Conservation (phyloP, 2,797 vertebrate genomes). For the Xiphorhynchus erythropygius region DNA sequence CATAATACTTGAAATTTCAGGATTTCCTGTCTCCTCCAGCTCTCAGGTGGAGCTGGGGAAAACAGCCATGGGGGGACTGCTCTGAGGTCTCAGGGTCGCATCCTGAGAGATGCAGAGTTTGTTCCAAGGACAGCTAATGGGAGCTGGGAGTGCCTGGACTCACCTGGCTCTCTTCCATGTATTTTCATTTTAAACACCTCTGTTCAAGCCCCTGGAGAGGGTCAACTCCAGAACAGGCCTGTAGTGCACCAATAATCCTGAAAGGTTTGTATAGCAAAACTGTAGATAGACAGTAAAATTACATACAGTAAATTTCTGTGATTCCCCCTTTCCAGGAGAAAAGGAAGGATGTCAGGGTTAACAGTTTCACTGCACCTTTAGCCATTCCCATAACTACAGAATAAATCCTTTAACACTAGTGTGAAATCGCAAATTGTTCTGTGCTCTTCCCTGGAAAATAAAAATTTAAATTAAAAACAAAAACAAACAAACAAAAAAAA, state of each 20-base stretch:
- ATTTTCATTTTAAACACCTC: not conserved
- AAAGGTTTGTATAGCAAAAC: conserved; percentile 3
- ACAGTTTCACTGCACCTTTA: conserved; percentile 43
- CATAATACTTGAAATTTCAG: not conserved
- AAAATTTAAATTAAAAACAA: not conserved
- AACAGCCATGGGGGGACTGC: not conserved
- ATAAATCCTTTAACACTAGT: conserved; percentile 58
- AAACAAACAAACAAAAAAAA: not conserved
- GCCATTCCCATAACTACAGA: conserved; percentile 49
- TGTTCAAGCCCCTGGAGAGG: not conserved
- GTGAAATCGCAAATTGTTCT: conserved; percentile 61
- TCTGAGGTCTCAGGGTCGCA: not conserved
- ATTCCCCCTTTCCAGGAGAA: not conserved
- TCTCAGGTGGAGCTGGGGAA: not conserved
- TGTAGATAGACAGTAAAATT: conserved; percentile 37
- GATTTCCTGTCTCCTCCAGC: not conserved
- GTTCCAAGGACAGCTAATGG: not conserved
- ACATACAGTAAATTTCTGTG: conserved; percentile 1
- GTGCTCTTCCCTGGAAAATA: conserved; percentile 67
- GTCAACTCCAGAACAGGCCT: not conserved
- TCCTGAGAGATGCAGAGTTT: not conserved
- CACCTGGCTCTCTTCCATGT: not conserved
- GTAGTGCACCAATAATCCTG: conserved; percentile 3
- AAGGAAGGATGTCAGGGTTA: conserved; percentile 32
- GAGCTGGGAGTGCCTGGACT: not conserved